Evolutionary conservation across 2,113 vertebrate genomes (phyloP).

Genomic region (Myotis lucifugus): DNA sequence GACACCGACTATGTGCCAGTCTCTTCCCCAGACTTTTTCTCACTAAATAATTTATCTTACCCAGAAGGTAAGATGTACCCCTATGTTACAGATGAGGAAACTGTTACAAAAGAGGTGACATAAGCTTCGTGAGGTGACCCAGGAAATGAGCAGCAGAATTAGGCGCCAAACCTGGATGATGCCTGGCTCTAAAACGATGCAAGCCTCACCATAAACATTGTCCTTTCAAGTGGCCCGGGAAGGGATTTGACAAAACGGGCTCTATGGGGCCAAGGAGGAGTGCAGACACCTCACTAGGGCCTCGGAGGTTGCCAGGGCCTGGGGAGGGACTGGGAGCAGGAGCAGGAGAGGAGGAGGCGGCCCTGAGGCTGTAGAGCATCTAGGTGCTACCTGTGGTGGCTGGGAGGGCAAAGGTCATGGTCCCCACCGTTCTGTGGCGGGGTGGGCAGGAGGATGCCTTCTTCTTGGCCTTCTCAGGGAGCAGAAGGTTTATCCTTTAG

Average conservation of each 20-base stretch:
- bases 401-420: not conserved
- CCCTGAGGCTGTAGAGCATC: too few species aligned
- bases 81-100: not conserved
- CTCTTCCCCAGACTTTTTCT: not conserved
- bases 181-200: not conserved
- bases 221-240: too few species aligned
- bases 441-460: not conserved
- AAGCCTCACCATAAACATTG: rapidly evolving
- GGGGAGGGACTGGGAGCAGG: not conserved
- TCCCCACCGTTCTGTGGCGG: rapidly evolving
- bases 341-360: not conserved
- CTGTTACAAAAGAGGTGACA: not conserved
- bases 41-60: not conserved
- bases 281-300: rapidly evolving
- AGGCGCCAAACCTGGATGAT: not conserved
- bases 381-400: not conserved
- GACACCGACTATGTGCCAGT: not conserved
- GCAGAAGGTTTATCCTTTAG: not conserved
- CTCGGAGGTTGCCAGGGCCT: not conserved
- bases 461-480: not conserved
- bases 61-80: not conserved
- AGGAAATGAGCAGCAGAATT: not conserved
- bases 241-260: not conserved
- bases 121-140: not conserved
- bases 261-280: not conserved